Percentiles rank a stretch among this genome's conserved stretches.
Evolutionary conservation across 2,888 invertebrate genomes (phyloP).

Genomic region (Conus canariensis): DNA sequence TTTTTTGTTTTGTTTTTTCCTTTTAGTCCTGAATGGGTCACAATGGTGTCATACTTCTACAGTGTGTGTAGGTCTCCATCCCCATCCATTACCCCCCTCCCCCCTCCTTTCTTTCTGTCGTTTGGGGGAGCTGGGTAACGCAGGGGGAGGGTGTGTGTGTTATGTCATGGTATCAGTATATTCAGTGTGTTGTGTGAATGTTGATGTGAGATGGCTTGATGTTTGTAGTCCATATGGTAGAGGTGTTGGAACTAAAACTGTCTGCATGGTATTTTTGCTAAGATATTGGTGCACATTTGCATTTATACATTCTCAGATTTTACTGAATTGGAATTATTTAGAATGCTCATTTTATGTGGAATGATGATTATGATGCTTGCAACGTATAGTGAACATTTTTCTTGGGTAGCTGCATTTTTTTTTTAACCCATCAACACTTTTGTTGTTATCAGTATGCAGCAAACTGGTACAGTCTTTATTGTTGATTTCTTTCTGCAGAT

Average conservation of each 20-base stretch:
- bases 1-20: not conserved
- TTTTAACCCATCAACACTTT: slow-evolving; percentile 29
- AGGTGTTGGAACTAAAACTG: slow-evolving; percentile 28
- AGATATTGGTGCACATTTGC: slow-evolving; percentile 40
- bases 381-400: slow-evolving; percentile 16
- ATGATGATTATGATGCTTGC: slow-evolving; percentile 36
- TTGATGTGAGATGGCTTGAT: not conserved
- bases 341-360: slow-evolving; percentile 41
- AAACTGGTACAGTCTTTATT: not conserved
- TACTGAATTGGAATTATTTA: slow-evolving; percentile 34
- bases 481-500: slow-evolving; percentile 32
- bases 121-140: not conserved
- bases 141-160: not conserved
- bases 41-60: not conserved
- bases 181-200: slow-evolving; percentile 20
- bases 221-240: slow-evolving; percentile 20
- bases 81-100: not conserved
- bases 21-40: slow-evolving; percentile 3
- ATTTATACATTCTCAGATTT: slow-evolving; percentile 41
- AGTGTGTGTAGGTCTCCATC: not conserved
- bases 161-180: not conserved
- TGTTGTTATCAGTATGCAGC: slow-evolving; percentile 16
- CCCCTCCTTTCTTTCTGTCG: not conserved
- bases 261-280: slow-evolving; percentile 37
- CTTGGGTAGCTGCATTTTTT: slow-evolving; percentile 23